Conservation (phyloP, 2,113 vertebrate species). For the Poicephalus meyeri region DNA sequence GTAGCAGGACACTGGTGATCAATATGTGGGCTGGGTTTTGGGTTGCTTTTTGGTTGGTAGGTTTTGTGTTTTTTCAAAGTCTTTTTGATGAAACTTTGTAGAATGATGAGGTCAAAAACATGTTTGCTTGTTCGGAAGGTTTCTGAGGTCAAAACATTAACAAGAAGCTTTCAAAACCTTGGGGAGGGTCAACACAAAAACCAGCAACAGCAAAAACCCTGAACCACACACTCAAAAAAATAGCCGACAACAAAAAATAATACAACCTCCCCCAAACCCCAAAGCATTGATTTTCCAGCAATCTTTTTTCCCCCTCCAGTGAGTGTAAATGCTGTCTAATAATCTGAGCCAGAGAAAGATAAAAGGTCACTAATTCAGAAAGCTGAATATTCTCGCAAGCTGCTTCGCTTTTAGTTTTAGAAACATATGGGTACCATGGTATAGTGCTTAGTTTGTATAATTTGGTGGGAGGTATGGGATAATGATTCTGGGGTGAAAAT, state of each 20-base stretch:
- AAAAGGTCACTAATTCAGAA: background rate
- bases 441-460: background rate
- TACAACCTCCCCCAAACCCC: background rate
- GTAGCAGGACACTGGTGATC: background rate
- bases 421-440: background rate
- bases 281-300: background rate
- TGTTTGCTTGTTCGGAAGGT: background rate
- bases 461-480: background rate
- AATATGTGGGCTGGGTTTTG: background rate
- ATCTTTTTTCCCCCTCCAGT: background rate
- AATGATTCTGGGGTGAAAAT: background rate
- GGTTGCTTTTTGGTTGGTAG: background rate
- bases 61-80: background rate
- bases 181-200: background rate
- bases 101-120: background rate
- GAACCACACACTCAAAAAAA: background rate
- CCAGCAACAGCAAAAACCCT: background rate
- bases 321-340: background rate
- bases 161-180: background rate
- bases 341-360: background rate
- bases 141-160: background rate
- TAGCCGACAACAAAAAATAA: background rate
- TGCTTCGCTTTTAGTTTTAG: background rate
- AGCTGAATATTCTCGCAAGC: background rate
- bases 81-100: background rate